Evolutionary conservation across 2,888 invertebrate genomes (phyloP), one percentile per base, ranked within the genome.

Genomic region (Pyrrhia umbra): DNA sequence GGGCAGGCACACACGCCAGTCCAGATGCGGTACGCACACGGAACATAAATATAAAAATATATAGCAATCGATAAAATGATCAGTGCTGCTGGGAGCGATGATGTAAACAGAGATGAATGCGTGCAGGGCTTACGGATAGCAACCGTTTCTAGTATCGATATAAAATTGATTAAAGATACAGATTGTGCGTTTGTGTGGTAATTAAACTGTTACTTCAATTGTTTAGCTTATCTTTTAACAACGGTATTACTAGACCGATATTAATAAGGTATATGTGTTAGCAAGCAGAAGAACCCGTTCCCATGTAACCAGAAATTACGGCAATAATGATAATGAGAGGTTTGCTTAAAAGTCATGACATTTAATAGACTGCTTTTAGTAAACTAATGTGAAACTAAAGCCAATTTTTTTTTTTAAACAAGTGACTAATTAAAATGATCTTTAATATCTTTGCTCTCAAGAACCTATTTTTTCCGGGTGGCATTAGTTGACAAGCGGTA

Each of bases 51-150:
- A 84, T 86, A 87, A 86, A 88, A 86, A 86, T 84, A 84, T 86
- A 85, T 85, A 85, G 87, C 81, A 87, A 88, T 88, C 88, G 84
- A 90, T 90, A 88, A 87, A 89, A 88, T 85, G 86, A 88, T 89
- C 88, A 83, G 81, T 85, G 80, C 84, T 78, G 80, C 80, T 84
- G 76, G 78, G 80, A 77, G 77, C 81, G 83, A 84, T 86, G 85
- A 86, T 88, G 86, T 89, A 90, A 90, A 90, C 87, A 85, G 76
- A 76, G 79, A 79, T 77, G 82, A 79, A 84, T 80, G 77, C 67
- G 75, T 65, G 69, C 69, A 63, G 68, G 74, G 55, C 58, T 67
- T 56, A 51, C 66, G 61, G 57, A 60, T 67, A 65, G 68, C 47
- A 68, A 51, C 61, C 37, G 45, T 47, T 57, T 60, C 46, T 52